A percentile compares a stretch with the other conserved stretches of the same genome.
phyloP scores from a whole-genome alignment of 1,140 invertebrate genomes.

The Nephila pilipes region DNA sequence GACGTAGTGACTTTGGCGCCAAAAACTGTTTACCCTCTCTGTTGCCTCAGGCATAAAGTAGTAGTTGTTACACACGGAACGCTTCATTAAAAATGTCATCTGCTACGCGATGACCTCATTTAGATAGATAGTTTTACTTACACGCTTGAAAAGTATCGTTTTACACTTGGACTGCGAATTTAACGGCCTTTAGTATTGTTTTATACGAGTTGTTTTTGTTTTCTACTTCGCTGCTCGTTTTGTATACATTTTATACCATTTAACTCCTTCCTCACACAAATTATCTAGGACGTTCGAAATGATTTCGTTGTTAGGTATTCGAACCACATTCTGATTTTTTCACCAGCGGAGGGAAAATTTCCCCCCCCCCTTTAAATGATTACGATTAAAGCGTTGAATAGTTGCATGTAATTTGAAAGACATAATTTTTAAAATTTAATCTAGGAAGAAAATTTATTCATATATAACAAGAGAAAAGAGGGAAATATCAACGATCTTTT shows the following conservation, averaged over 20 bases:
- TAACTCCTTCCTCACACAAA: too few species aligned
- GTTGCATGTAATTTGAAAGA: too few species aligned
- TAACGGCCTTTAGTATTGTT: neutral
- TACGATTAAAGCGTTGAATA: too few species aligned
- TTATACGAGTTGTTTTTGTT: neutral
- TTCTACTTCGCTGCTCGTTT: neutral
- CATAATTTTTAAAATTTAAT: too few species aligned
- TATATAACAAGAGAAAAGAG: too few species aligned
- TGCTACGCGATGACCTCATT: slow-evolving; percentile 14
- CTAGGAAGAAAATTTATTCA: too few species aligned
- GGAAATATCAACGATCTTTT: too few species aligned
- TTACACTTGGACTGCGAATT: neutral
- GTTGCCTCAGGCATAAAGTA: neutral
- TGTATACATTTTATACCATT: neutral
- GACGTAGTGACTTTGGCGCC: slow-evolving; percentile 6
- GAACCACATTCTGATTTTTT: too few species aligned
- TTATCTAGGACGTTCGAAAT: too few species aligned
- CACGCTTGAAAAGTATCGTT: neutral
- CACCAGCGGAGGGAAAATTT: too few species aligned
- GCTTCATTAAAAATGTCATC: slow-evolving; percentile 38
- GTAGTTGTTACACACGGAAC: neutral
- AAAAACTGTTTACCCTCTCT: slow-evolving; percentile 11
- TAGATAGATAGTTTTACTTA: slow-evolving; percentile 14
- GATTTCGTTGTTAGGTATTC: too few species aligned
- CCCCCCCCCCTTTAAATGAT: too few species aligned